These are phyloP conservation scores for Platysternon megacephalum DNA, from an alignment of 2,113 vertebrate genomes.

Conservation along the genomic window DNA sequence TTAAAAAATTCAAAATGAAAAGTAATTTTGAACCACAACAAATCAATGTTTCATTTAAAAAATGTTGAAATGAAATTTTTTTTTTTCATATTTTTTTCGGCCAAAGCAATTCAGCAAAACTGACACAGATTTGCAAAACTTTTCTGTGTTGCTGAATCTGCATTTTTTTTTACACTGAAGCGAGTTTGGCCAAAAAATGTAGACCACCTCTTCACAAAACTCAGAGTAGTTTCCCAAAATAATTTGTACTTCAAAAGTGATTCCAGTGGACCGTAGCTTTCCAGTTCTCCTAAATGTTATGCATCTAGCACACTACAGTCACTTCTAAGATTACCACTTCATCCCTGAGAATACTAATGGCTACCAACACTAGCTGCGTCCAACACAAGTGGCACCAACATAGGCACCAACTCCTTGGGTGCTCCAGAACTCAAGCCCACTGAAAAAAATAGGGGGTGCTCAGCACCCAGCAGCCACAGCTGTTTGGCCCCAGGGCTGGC, in stretches of 20 bases:
- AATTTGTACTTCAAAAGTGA: neutral
- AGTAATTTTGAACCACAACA: neutral
- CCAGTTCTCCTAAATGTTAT: neutral
- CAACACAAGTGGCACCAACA: neutral
- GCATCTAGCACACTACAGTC: neutral
- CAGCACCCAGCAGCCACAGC: too few relatives aligned
- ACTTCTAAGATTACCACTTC: neutral
- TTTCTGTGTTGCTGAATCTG: neutral
- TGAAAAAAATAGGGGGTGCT: too few relatives aligned
- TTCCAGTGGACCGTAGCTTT: neutral
- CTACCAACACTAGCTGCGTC: neutral
- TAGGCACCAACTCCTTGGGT: too few relatives aligned
- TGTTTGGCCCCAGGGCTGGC: too few relatives aligned
- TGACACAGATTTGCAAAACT: neutral
- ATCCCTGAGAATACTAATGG: neutral
- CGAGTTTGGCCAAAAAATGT: neutral
- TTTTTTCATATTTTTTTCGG: neutral
- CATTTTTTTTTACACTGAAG: neutral
- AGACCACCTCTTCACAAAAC: neutral
- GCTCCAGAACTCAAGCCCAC: too few relatives aligned
- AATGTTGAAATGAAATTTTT: neutral
- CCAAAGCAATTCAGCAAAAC: neutral
- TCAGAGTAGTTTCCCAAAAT: neutral
- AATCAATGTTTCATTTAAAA: neutral
- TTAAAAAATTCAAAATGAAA: neutral